These are phyloP conservation scores for Carterocephalus palaemon DNA, from an alignment of 2,888 invertebrate genomes.

Conservation along the genomic window DNA sequence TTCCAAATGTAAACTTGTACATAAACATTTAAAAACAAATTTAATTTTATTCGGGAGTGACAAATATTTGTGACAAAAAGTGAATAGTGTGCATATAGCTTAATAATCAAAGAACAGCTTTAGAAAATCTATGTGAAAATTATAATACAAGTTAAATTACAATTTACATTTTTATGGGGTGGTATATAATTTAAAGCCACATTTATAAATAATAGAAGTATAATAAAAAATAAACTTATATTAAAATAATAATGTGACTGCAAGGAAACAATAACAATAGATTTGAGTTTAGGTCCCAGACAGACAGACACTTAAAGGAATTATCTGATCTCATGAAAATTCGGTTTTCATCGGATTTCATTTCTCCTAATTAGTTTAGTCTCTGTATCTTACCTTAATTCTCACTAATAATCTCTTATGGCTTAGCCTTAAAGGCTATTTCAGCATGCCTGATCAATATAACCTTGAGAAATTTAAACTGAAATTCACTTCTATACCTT, in stretches of 20 bases:
- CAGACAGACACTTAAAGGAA: background rate
- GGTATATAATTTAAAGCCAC: too few species aligned
- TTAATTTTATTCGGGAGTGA: background rate
- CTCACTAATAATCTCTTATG: too few species aligned
- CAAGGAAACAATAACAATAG: too few species aligned
- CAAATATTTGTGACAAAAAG: background rate
- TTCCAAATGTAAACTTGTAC: conserved; percentile 40
- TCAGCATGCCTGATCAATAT: too few species aligned
- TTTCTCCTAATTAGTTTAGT: conserved; percentile 18
- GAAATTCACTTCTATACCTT: conserved; percentile 4
- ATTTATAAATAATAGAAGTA: too few species aligned
- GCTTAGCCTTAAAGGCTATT: too few species aligned
- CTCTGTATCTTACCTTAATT: too few species aligned
- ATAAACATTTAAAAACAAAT: conserved; percentile 23
- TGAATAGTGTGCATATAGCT: conserved; percentile 11
- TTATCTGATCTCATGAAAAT: background rate
- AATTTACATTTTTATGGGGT: too few species aligned
- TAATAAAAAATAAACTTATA: too few species aligned
- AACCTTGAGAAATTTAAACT: too few species aligned
- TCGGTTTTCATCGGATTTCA: conserved; percentile 9
- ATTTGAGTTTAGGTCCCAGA: background rate
- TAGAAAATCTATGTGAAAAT: background rate
- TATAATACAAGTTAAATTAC: too few species aligned
- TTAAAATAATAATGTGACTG: too few species aligned
- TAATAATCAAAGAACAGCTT: background rate